Conservation (phyloP, 2,113 vertebrate genomes). For the Percopsis transmontana region DNA sequence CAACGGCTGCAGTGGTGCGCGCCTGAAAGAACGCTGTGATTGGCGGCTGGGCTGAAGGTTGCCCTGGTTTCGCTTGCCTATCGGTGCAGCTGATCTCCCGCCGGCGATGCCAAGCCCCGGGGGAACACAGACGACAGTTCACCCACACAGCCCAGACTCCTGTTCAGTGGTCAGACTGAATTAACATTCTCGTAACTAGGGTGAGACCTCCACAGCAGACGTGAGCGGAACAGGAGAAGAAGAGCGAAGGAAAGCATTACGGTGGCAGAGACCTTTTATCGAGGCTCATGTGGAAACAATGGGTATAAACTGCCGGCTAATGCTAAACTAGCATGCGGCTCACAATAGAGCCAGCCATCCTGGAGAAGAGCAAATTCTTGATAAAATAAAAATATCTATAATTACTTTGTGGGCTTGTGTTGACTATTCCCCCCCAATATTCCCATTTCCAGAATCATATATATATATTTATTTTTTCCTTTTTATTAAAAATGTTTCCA, state of each 20-base stretch:
- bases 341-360: constrained; percentile 13
- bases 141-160: constrained; percentile 61
- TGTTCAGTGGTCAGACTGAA: constrained; percentile 65
- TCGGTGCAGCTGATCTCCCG: constrained; percentile 70
- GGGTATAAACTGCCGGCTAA: constrained; percentile 15
- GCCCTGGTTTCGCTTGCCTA: constrained; percentile 69
- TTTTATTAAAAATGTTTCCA: too few relatives aligned
- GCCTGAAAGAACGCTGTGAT: constrained; percentile 45
- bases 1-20: constrained; percentile 49
- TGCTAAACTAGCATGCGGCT: constrained; percentile 22
- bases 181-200: constrained; percentile 67
- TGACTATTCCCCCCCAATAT: too few relatives aligned
- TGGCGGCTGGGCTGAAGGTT: constrained; percentile 58
- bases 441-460: constrained; percentile 1
- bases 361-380: constrained; percentile 4
- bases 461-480: background rate
- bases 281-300: constrained; percentile 24
- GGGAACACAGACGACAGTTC: constrained; percentile 65
- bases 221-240: constrained; percentile 8
- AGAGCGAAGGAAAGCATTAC: constrained; percentile 25
- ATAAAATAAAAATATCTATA: too few relatives aligned
- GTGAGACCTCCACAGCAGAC: constrained; percentile 50
- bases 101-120: constrained; percentile 53
- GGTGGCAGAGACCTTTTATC: constrained; percentile 20
- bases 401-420: too few relatives aligned